Percentiles rank a stretch among this genome's conserved stretches.
Evolutionary conservation across 2,797 vertebrate species (phyloP).

Genomic region (Sebastes cheni): DNA sequence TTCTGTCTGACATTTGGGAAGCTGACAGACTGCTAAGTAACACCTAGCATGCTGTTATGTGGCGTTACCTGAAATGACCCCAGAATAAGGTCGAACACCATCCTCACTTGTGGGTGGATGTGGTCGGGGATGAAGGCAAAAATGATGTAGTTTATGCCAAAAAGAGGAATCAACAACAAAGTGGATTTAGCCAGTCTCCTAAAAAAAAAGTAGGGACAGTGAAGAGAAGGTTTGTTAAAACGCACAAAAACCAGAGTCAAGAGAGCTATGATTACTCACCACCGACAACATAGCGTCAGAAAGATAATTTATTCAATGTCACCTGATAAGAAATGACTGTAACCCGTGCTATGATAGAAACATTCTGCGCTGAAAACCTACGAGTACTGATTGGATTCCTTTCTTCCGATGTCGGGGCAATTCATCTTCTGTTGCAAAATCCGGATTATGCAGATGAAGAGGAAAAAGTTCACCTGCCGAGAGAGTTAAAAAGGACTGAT

Average conservation of each 20-base stretch:
- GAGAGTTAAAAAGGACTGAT: slow-evolving; percentile 6
- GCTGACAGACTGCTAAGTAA: neutral
- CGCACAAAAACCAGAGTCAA: neutral
- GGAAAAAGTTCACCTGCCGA: slow-evolving; percentile 90
- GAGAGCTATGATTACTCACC: neutral
- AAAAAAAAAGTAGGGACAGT: slow-evolving; percentile 11
- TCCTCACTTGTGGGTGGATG: slow-evolving; percentile 82
- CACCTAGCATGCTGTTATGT: neutral
- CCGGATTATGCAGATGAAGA: slow-evolving; percentile 95
- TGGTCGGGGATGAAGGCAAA: slow-evolving; percentile 93
- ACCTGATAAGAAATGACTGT: slow-evolving; percentile 9
- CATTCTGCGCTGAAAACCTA: slow-evolving; percentile 74
- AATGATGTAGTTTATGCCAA: slow-evolving; percentile 94
- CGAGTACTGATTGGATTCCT: slow-evolving; percentile 93
- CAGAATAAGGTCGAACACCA: slow-evolving; percentile 93
- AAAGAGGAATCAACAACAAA: slow-evolving; percentile 94
- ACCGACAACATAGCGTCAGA: neutral
- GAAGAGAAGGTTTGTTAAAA: neutral
- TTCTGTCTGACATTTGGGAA: neutral
- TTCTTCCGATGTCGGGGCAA: slow-evolving; percentile 91
- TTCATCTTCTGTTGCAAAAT: slow-evolving; percentile 96
- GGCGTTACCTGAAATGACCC: slow-evolving; percentile 94
- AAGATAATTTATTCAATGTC: neutral
- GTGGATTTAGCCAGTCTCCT: slow-evolving; percentile 98
- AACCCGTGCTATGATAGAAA: neutral